Evolutionary conservation across 1,140 invertebrate species (phyloP).

Genomic region (Marisa cornuarietis): DNA sequence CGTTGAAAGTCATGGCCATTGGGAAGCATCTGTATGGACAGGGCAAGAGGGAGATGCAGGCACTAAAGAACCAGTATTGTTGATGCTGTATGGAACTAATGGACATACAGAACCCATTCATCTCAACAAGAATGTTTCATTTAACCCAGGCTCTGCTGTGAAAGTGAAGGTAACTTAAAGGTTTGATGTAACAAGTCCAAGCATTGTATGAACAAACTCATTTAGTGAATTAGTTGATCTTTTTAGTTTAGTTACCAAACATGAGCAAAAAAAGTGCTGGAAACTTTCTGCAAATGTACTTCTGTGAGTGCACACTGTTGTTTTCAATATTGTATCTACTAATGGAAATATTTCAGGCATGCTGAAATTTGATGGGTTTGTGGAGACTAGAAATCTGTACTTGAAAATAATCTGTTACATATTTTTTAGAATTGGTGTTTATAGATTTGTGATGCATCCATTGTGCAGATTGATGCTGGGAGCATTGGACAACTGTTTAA

Average conservation of each 20-base stretch:
- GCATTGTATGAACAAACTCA: background rate
- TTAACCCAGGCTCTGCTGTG: slow-evolving; percentile 42
- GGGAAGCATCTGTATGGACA: slow-evolving; percentile 42
- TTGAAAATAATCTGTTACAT: too few species aligned
- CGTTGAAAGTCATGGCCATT: slow-evolving; percentile 31
- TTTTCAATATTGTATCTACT: too few species aligned
- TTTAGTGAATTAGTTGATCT: background rate
- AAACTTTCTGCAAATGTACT: too few species aligned
- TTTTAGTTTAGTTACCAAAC: background rate
- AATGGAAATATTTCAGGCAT: too few species aligned
- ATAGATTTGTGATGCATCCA: background rate
- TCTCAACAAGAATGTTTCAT: slow-evolving; percentile 44
- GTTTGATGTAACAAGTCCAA: background rate
- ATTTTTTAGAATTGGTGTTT: too few species aligned
- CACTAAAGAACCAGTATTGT: slow-evolving; percentile 38
- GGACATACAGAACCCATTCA: slow-evolving; percentile 44
- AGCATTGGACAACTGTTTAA: slow-evolving; percentile 50
- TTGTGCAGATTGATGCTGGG: slow-evolving; percentile 40
- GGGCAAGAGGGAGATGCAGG: slow-evolving; percentile 37
- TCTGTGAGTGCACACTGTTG: too few species aligned
- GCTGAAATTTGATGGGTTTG: too few species aligned
- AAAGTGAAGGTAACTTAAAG: slow-evolving; percentile 35
- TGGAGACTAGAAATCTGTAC: too few species aligned
- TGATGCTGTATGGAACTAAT: slow-evolving; percentile 50
- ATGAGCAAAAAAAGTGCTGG: too few species aligned